Percentiles rank a stretch among this genome's conserved stretches.
Evolutionary conservation across 2,797 vertebrate species (phyloP).

Genomic region (Sebastes miniatus): DNA sequence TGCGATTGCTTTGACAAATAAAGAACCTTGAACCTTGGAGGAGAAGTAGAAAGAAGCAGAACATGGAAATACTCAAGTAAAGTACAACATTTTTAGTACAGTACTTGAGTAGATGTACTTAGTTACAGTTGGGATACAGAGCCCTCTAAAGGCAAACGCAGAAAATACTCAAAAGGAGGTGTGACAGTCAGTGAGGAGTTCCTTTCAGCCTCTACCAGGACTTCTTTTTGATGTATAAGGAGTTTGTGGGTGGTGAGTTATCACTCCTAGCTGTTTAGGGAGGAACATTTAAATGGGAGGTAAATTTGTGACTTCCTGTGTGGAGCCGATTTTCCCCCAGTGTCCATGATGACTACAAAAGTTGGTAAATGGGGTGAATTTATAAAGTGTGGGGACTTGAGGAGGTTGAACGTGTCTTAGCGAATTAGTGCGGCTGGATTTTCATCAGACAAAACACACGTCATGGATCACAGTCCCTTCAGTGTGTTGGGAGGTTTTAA

Average conservation of each 20-base stretch:
- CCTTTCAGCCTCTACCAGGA: neutral
- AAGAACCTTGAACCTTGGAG: too few relatives aligned
- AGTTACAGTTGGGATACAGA: neutral
- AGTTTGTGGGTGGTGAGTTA: neutral
- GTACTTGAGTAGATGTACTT: too few relatives aligned
- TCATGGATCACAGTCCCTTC: neutral
- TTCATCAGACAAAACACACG: neutral
- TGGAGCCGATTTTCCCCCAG: neutral
- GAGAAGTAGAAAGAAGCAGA: too few relatives aligned
- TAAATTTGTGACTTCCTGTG: neutral
- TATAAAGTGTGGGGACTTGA: neutral
- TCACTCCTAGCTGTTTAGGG: neutral
- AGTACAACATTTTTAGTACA: too few relatives aligned
- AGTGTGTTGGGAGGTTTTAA: slow-evolving; percentile 7
- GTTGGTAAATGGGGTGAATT: neutral
- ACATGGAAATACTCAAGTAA: too few relatives aligned
- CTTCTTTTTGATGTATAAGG: neutral
- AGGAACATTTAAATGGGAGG: neutral
- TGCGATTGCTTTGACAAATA: too few relatives aligned
- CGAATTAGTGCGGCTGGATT: neutral
- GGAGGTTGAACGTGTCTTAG: neutral
- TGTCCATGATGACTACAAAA: neutral
- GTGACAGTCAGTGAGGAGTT: neutral
- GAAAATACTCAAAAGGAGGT: neutral
- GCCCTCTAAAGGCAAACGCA: neutral